Evolutionary conservation across 2,888 invertebrate species (phyloP).

Genomic region (Hetaerina titia): DNA sequence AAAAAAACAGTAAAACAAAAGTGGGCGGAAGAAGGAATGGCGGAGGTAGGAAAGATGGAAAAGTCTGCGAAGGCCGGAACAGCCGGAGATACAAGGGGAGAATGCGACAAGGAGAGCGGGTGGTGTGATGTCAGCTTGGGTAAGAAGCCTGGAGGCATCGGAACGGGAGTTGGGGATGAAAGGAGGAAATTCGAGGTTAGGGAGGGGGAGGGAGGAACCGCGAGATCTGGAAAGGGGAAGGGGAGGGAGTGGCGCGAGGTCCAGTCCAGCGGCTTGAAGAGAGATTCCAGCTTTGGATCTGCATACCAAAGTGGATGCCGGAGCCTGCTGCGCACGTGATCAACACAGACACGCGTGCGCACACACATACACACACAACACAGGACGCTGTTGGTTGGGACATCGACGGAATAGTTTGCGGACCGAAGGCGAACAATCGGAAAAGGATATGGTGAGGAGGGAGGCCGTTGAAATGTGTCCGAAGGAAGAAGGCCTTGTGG

Average conservation of each 20-base stretch:
- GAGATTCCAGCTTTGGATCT: constrained; percentile 43
- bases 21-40: no score
- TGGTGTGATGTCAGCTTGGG: background rate
- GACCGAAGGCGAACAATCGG: background rate
- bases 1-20: no score
- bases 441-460: background rate
- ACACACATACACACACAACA: background rate
- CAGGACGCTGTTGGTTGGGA: background rate
- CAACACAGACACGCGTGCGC: background rate
- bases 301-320: constrained; percentile 40
- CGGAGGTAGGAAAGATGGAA: no score
- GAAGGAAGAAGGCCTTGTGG: background rate
- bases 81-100: no score
- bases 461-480: no score
- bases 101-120: background rate
- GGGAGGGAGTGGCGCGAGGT: background rate
- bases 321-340: constrained; percentile 5
- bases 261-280: constrained; percentile 12
- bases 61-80: no score
- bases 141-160: background rate
- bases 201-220: background rate
- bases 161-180: background rate
- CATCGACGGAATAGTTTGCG: background rate
- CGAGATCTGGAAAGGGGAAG: no score
- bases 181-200: background rate